Evolutionary conservation across 2,888 invertebrate species (phyloP), one percentile per base, ranked within the genome.

Genomic region (Synanthedon andrenaeformis): DNA sequence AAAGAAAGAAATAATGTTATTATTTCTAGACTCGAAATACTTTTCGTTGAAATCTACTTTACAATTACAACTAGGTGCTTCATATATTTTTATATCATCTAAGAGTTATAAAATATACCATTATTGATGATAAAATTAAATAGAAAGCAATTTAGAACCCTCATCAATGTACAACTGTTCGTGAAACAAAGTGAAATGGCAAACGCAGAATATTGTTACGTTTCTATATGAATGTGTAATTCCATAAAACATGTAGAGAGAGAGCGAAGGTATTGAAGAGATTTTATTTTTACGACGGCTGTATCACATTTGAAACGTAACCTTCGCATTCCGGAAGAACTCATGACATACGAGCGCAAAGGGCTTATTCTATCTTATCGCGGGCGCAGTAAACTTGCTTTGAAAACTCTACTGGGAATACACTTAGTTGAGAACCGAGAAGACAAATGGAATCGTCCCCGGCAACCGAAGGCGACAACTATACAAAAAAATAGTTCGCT

Each of bases 301-400:
- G 45, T 45, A 45, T 14, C 45, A 14, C 45, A 45, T 49, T 49
- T 49, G 17, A 49, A 49, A 49, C n/a, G 13, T 45, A 45, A 45
- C 45, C 45, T 45, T 45, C 13, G 45, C 14, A 14, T 12, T 45
- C 49, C 12, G 49, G 49, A 49, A 49, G 65, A 69, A 70, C 65
- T 72, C 73, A 72, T 77, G 74, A 79, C 72, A 74, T 75, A 79
- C 71, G 73, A 70, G 74, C 75, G 72, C 72, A 70, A 70, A 76
- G 78, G 79, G 79, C 77, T 79, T 78, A 73, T 73, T 70, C 66
- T 80, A 76, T 79, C 79, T 81, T 80, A 81, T 80, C 81, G 70
- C 68, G 62, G 66, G 58, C 68, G 73, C 76, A 76, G 75, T 81
- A 78, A 79, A 76, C 71, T 80, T 76, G 67, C 71, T 74, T 74